Conservation (phyloP, 2,888 invertebrate genomes). For the Philopedon plagiatum region DNA sequence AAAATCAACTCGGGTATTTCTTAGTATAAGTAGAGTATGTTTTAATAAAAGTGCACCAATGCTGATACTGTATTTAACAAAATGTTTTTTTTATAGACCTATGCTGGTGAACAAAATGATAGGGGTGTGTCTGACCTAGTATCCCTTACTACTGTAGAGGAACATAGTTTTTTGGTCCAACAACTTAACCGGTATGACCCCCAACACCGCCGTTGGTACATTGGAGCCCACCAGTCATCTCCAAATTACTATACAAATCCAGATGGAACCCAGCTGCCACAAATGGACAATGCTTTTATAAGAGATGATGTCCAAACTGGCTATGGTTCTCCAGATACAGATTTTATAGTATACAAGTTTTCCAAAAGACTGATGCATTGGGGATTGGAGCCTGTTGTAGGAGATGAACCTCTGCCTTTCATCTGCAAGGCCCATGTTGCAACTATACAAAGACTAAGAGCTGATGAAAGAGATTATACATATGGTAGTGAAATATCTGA, state of each 20-base stretch:
- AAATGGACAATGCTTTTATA: constrained; percentile 85
- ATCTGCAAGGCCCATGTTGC: constrained; percentile 91
- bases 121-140: constrained; percentile 77
- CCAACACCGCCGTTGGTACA: constrained; percentile 89
- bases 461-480: constrained; percentile 84
- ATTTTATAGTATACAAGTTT: constrained; percentile 86
- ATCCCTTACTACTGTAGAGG: constrained; percentile 85
- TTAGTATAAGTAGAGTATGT: too few relatives aligned
- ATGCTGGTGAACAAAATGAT: constrained; percentile 62
- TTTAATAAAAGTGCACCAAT: too few relatives aligned
- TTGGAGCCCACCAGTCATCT: constrained; percentile 82
- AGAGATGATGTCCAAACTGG: constrained; percentile 72
- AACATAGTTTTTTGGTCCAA: constrained; percentile 89
- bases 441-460: constrained; percentile 78
- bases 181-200: constrained; percentile 84
- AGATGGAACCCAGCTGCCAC: constrained; percentile 84
- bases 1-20: background rate
- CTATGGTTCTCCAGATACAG: constrained; percentile 69
- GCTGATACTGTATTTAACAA: background rate
- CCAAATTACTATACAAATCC: constrained; percentile 88
- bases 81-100: constrained; percentile 71
- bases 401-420: constrained; percentile 82
- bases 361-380: constrained; percentile 81
- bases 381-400: constrained; percentile 87
- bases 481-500: constrained; percentile 90